These are phyloP conservation scores for Leucophenga montana DNA, from an alignment of 2,888 invertebrate genomes.

Conservation along the genomic window DNA sequence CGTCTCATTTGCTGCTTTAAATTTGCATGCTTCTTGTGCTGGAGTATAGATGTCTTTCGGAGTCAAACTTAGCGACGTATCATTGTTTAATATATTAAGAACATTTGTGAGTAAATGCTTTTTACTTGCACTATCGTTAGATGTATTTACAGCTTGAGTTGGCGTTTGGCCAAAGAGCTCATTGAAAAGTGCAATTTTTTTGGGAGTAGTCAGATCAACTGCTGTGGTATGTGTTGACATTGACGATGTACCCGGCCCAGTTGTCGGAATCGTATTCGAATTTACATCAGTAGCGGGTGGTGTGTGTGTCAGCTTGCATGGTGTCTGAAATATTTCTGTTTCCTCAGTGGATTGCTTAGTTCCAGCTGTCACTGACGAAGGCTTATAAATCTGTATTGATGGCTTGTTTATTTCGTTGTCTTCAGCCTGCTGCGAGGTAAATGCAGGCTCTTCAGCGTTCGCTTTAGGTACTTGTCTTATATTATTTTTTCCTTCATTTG, in stretches of 20 bases:
- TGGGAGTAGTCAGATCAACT: conserved; percentile 30
- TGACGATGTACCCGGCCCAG: not conserved
- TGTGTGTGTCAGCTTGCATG: not conserved
- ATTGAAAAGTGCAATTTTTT: conserved; percentile 34
- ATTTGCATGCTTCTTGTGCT: not conserved
- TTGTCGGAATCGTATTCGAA: not conserved
- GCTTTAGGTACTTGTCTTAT: no score
- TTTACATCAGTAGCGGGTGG: not conserved
- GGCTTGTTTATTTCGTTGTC: no score
- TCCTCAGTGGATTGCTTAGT: no score
- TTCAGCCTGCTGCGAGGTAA: no score
- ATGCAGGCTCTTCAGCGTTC: no score
- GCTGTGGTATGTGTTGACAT: not conserved
- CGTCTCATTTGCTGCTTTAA: no score
- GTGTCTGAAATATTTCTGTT: no score
- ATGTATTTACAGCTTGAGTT: conserved; percentile 10
- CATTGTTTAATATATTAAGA: conserved; percentile 11
- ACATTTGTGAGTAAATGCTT: conserved; percentile 28
- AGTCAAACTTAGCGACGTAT: not conserved
- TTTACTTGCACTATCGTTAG: not conserved
- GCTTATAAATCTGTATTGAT: no score
- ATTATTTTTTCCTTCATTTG: no score
- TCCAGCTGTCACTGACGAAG: no score
- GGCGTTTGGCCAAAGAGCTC: conserved; percentile 42
- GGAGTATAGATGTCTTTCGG: conserved; percentile 28